A percentile compares a stretch with the other conserved stretches of the same genome.
phyloP scores from a whole-genome alignment of 2,797 vertebrate genomes.

The Falco cherrug region DNA sequence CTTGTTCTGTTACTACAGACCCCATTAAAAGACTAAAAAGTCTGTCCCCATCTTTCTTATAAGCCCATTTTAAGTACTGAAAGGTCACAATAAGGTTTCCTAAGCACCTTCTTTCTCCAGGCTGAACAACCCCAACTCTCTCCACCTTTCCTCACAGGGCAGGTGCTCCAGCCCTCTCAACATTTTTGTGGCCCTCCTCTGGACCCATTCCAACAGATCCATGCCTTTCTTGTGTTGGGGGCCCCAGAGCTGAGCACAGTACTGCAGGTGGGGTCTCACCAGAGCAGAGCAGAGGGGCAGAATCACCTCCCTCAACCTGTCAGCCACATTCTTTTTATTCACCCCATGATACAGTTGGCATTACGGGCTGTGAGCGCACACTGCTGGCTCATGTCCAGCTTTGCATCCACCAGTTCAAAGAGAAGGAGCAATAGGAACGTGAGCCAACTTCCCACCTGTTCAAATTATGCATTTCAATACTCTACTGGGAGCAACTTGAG shows the following conservation, averaged over 20 bases:
- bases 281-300: too few relatives aligned
- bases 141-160: not conserved
- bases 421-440: not conserved
- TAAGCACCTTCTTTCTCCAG: not conserved
- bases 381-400: not conserved
- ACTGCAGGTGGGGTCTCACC: too few relatives aligned
- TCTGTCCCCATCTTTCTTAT: not conserved
- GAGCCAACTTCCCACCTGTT: not conserved
- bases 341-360: too few relatives aligned
- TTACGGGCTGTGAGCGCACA: accelerated
- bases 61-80: not conserved
- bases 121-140: not conserved
- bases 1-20: not conserved
- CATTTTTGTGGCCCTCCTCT: too few relatives aligned
- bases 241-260: too few relatives aligned
- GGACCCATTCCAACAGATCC: too few relatives aligned
- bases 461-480: not conserved
- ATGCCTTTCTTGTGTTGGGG: too few relatives aligned
- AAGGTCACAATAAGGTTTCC: not conserved
- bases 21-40: not conserved
- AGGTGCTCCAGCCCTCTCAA: too few relatives aligned
- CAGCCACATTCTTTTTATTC: too few relatives aligned
- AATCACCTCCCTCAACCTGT: too few relatives aligned
- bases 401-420: not conserved
- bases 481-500: not conserved